Percentiles rank a stretch among this genome's conserved stretches.
These are phyloP conservation scores for Aleiodes testaceus DNA, from an alignment of 2,888 invertebrate genomes.

Conservation along the genomic window DNA sequence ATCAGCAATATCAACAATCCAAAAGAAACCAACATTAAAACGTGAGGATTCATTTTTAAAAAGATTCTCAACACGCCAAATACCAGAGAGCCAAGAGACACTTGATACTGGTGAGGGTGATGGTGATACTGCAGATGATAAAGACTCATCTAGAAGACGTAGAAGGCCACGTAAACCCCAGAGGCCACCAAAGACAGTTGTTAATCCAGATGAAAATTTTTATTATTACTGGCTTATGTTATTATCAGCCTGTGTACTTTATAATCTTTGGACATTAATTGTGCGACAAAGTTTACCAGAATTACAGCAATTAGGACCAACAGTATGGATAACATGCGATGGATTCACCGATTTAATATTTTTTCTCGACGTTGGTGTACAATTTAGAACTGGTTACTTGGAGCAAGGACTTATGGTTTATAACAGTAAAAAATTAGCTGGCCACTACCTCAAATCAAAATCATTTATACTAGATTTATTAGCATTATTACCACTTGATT, in stretches of 20 bases:
- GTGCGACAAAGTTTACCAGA: constrained; percentile 96
- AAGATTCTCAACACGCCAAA: constrained; percentile 93
- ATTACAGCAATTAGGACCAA: constrained; percentile 82
- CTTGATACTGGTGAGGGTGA: constrained; percentile 83
- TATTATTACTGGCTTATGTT: constrained; percentile 97
- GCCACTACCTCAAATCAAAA: constrained; percentile 89
- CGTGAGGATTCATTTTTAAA: constrained; percentile 95
- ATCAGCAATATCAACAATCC: constrained; percentile 84
- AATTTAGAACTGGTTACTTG: constrained; percentile 94
- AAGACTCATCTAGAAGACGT: constrained; percentile 75
- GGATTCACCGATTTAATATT: constrained; percentile 90
- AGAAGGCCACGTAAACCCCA: constrained; percentile 80
- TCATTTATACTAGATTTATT: constrained; percentile 89
- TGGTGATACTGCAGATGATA: constrained; percentile 75
- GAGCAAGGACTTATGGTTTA: constrained; percentile 97
- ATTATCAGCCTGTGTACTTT: constrained; percentile 90
- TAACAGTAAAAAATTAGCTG: constrained; percentile 90
- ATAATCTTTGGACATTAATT: constrained; percentile 96
- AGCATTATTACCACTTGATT: constrained; percentile 88
- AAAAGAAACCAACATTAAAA: constrained; percentile 92
- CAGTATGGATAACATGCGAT: constrained; percentile 88
- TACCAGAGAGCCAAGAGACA: constrained; percentile 89
- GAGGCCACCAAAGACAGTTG: constrained; percentile 85
- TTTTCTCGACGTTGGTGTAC: constrained; percentile 90
- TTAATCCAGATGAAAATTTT: constrained; percentile 96